A percentile compares a stretch with the other conserved stretches of the same genome.
Evolutionary conservation across 2,797 vertebrate genomes (phyloP).

Genomic region (Malacoctenus gilli): DNA sequence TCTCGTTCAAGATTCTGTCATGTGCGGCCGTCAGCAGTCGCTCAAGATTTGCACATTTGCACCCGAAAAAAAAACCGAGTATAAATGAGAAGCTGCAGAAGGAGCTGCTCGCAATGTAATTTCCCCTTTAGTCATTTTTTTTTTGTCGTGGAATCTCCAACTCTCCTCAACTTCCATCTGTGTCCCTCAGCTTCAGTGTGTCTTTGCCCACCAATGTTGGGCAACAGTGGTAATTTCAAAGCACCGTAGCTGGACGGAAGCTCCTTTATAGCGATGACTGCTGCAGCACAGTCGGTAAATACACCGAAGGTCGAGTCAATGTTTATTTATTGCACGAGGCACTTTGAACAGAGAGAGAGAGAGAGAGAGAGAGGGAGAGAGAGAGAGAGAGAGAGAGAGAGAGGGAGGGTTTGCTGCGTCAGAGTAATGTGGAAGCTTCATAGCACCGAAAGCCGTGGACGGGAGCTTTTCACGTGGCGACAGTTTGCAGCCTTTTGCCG

Average conservation of each 20-base stretch:
- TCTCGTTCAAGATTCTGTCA: conserved; percentile 16
- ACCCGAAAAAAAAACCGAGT: neutral
- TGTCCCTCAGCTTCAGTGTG: rapidly evolving
- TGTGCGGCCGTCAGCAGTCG: neutral
- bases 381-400: too few relatives aligned
- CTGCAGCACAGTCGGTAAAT: neutral
- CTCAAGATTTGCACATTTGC: neutral
- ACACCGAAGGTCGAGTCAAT: neutral
- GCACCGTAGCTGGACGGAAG: neutral
- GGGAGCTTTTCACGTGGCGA: too few relatives aligned
- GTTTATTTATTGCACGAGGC: too few relatives aligned
- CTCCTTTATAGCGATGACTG: neutral
- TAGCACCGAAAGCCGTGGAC: too few relatives aligned
- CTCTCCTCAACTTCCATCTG: neutral
- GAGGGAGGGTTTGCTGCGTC: too few relatives aligned
- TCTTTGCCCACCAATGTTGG: conserved; percentile 14
- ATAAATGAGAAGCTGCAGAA: too few relatives aligned
- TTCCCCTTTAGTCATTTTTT: conserved; percentile 40
- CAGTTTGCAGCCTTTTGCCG: too few relatives aligned
- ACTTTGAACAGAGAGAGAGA: too few relatives aligned
- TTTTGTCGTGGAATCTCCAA: conserved; percentile 32
- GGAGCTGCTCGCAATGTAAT: too few relatives aligned
- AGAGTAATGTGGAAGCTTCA: too few relatives aligned
- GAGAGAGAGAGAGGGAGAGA: too few relatives aligned
- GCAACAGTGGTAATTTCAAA: conserved; percentile 61